Base-by-base conservation (phyloP, 2,888 invertebrate genomes). In the Heliconius ismenius region DNA sequence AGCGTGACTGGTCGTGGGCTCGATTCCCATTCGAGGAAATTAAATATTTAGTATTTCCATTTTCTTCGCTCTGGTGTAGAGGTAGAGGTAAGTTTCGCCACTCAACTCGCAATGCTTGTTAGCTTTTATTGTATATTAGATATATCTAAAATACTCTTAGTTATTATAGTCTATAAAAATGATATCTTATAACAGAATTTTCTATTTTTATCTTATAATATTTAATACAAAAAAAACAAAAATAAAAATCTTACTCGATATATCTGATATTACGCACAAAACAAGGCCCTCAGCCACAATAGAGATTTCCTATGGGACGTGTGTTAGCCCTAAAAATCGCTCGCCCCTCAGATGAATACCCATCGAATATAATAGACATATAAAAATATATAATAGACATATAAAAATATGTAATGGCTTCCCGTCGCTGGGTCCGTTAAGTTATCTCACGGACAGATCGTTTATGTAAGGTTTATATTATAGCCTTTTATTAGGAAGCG, bases 401-500 rank as follows among this genome's bases (percentile, higher is more conserved):
- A 84, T 87, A 87, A 88, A 87, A 88, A 88, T 88, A 86, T 83
- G 84, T 89, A 87, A 91, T 86, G 88, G 86, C 85, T 89, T 88
- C 88, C 86, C 79, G 79, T 78, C 76, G 80, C 73, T 73, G 74
- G 83, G 82, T 81, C 84, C 84, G 85, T 88, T 86, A 83, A 86
- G 85, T 85, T 90, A 89, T 89, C 88, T 83, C 80, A 75, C 65
- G 81, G 84, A 82, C 83, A 85, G 85, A 86, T 87, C 89, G 87
- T 89, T 89, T 90, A 89, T 88, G 85, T 83, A 84, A 88, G 88
- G 87, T 89, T 90, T 90, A 89, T 88, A 85, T 83, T 82, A 81
- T 81, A 78, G 85, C 88, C 86, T 87, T 91, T 92, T 91, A 92
- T 90, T 86, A 87, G 85, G 83, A 81, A 88, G 89, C 91, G 89